Conservation (phyloP, 2,797 vertebrate genomes). For the Mormyrops attenuatus region DNA sequence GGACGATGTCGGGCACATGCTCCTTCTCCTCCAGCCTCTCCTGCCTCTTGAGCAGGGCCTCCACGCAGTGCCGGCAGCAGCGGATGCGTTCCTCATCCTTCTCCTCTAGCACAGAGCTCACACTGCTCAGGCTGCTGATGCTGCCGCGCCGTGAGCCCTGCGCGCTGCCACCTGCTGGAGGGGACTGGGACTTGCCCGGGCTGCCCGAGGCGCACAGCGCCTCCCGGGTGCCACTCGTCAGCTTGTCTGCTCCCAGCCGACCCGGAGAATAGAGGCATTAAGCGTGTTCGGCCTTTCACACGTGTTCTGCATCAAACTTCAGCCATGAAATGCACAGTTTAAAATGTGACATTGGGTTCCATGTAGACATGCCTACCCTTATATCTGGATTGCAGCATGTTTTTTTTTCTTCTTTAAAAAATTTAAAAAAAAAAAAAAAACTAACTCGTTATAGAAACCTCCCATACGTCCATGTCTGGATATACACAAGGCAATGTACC, state of each 20-base stretch:
- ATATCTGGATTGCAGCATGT: background rate
- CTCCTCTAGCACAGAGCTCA: slow-evolving; percentile 89
- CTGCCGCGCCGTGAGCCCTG: slow-evolving; percentile 84
- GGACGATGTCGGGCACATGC: slow-evolving; percentile 77
- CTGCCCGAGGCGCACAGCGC: slow-evolving; percentile 71
- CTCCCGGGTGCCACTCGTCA: slow-evolving; percentile 82
- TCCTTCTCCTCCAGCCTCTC: slow-evolving; percentile 88
- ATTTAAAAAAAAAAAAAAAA: background rate
- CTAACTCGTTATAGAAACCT: background rate
- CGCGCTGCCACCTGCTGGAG: slow-evolving; percentile 45
- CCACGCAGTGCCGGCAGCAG: slow-evolving; percentile 90
- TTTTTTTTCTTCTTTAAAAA: background rate
- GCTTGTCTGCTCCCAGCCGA: slow-evolving; percentile 68
- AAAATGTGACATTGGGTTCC: background rate
- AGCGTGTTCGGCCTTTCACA: background rate
- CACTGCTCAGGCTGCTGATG: slow-evolving; percentile 85
- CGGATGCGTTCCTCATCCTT: slow-evolving; percentile 92
- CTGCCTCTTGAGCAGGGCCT: slow-evolving; percentile 80
- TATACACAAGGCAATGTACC: background rate
- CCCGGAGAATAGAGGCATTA: background rate
- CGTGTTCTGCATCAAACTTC: background rate
- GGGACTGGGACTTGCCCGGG: slow-evolving; percentile 65
- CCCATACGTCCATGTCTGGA: background rate
- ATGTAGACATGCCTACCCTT: background rate
- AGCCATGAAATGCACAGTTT: background rate